phyloP scores from a whole-genome alignment of 1,140 invertebrate species.

The Zaprionus vittiger region DNA sequence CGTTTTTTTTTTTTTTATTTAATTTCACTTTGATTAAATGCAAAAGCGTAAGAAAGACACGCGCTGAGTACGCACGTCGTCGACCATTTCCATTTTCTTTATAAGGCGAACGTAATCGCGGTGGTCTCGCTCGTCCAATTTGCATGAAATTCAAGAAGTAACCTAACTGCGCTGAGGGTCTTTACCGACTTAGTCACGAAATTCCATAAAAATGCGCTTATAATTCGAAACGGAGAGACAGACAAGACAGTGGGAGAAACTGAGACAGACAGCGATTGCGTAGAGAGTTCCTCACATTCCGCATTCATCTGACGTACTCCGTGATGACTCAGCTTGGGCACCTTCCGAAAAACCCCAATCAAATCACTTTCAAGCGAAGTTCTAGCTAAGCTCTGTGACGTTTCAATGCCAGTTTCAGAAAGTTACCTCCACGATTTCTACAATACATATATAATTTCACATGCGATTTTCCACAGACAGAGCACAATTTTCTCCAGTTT shows the following conservation, averaged over 20 bases:
- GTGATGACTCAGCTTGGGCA: constrained; percentile 44
- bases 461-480: not conserved
- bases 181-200: constrained; percentile 72
- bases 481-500: constrained; percentile 11
- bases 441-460: not conserved
- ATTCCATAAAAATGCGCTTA: constrained; percentile 52
- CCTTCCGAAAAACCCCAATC: not conserved
- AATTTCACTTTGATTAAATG: constrained; percentile 83
- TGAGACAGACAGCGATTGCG: not conserved
- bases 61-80: constrained; percentile 45
- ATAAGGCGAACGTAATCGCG: constrained; percentile 58
- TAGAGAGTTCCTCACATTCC: constrained; percentile 1
- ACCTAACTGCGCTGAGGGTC: constrained; percentile 35
- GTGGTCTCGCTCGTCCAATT: constrained; percentile 33
- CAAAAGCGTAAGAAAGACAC: constrained; percentile 69
- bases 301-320: constrained; percentile 18
- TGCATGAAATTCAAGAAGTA: constrained; percentile 72
- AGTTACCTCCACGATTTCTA: not conserved
- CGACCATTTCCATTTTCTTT: constrained; percentile 37
- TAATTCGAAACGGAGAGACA: constrained; percentile 40
- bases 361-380: constrained; percentile 29
- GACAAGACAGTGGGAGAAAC: not conserved
- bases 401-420: constrained; percentile 37
- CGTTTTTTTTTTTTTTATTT: constrained; percentile 47
- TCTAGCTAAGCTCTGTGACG: constrained; percentile 58